Conservation (phyloP, 2,888 invertebrate species). For the Mythimna pallens region DNA sequence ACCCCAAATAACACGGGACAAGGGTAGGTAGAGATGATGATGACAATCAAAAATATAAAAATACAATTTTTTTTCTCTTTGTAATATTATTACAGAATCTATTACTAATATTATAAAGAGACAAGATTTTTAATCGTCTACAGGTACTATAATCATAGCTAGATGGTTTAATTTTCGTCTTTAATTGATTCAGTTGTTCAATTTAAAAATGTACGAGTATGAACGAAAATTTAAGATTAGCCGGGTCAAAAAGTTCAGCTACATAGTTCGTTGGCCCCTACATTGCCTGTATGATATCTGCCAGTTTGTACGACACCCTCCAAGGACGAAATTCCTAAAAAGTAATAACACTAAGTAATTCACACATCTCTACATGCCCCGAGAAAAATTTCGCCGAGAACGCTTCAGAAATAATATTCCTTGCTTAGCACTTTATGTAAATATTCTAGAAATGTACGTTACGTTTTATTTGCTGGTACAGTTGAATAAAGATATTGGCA, state of each 20-base stretch:
- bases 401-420: conserved; percentile 17
- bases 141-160: no score
- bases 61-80: no score
- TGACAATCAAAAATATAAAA: no score
- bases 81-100: no score
- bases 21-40: no score
- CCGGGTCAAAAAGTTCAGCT: background rate
- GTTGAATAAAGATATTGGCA: background rate
- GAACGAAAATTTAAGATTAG: background rate
- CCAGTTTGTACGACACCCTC: background rate
- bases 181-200: no score
- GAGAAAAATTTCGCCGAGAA: background rate
- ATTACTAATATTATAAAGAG: no score
- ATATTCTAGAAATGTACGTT: conserved; percentile 9
- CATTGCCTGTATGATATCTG: no score
- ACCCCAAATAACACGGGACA: no score
- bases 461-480: conserved; percentile 28
- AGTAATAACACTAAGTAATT: conserved; percentile 19
- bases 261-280: background rate
- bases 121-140: no score
- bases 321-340: background rate
- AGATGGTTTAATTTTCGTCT: no score
- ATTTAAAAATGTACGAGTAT: no score
- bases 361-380: conserved; percentile 2
- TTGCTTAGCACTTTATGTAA: conserved; percentile 27